Percentiles rank a stretch among this genome's conserved stretches.
phyloP scores from a whole-genome alignment of 1,140 invertebrate species.

The Habropoda laboriosa region DNA sequence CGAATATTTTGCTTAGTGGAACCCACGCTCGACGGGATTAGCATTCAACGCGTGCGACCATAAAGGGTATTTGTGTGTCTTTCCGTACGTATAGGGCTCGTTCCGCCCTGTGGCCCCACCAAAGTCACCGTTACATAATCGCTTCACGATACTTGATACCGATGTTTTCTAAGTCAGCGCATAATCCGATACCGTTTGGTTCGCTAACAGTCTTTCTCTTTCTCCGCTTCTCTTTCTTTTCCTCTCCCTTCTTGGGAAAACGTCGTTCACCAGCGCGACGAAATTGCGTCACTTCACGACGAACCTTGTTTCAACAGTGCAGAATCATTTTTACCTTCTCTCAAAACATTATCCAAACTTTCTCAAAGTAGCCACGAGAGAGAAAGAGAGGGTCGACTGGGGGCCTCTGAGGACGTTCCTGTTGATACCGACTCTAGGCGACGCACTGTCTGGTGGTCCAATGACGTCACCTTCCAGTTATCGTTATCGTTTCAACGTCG shows the following conservation, averaged over 20 bases:
- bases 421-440: slow-evolving; percentile 64
- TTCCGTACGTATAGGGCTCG: slow-evolving; percentile 46
- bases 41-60: slow-evolving; percentile 51
- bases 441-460: slow-evolving; percentile 71
- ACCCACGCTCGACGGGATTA: slow-evolving; percentile 42
- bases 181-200: slow-evolving; percentile 67
- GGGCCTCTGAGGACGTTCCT: slow-evolving; percentile 38
- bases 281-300: not conserved
- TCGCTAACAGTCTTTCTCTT: slow-evolving; percentile 23
- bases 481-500: slow-evolving; percentile 60
- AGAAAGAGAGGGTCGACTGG: too few relatives aligned
- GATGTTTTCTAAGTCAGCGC: slow-evolving; percentile 70
- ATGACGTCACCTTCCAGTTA: slow-evolving; percentile 60
- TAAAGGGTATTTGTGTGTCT: slow-evolving; percentile 55
- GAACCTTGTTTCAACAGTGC: not conserved
- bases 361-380: not conserved
- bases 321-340: not conserved
- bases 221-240: not conserved
- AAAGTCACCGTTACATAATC: slow-evolving; percentile 67
- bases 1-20: slow-evolving; percentile 32
- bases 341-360: not conserved
- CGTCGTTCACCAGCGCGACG: not conserved
- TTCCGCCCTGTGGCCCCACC: slow-evolving; percentile 44
- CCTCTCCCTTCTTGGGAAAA: slow-evolving; percentile 10
- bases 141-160: slow-evolving; percentile 65